phyloP scores from a whole-genome alignment of 2,113 vertebrate genomes.

The Seriola rivoliana region DNA sequence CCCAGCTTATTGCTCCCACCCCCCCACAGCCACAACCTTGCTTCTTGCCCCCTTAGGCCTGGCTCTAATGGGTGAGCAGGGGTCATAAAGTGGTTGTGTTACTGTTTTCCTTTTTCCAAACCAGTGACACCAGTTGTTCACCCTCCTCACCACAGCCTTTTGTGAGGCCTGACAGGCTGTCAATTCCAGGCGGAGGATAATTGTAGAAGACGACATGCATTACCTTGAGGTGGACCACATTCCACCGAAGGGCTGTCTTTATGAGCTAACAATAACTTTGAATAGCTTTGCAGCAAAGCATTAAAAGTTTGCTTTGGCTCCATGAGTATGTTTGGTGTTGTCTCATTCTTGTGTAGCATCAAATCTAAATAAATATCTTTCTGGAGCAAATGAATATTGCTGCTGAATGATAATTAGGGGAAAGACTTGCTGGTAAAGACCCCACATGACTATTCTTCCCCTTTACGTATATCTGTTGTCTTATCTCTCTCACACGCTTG shows the following conservation, averaged over 20 bases:
- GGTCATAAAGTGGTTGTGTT: constrained; percentile 81
- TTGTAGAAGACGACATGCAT: constrained; percentile 55
- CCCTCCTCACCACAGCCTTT: constrained; percentile 70
- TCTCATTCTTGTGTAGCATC: constrained; percentile 1
- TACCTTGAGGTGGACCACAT: constrained; percentile 67
- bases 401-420: constrained; percentile 22
- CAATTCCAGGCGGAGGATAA: constrained; percentile 60
- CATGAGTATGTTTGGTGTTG: fast-evolving
- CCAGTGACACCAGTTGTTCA: constrained; percentile 81
- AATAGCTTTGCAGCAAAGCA: constrained; percentile 36
- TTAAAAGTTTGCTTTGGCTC: constrained; percentile 25
- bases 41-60: constrained; percentile 47
- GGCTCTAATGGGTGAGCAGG: constrained; percentile 67
- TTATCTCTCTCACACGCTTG: constrained; percentile 17
- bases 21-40: constrained; percentile 35
- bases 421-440: constrained; percentile 14
- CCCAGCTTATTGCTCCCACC: constrained; percentile 47
- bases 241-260: constrained; percentile 48
- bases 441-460: background rate
- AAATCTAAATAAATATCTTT: background rate
- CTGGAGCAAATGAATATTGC: background rate
- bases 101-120: constrained; percentile 76
- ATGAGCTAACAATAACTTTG: constrained; percentile 61
- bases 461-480: constrained; percentile 2
- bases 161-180: constrained; percentile 72